These are phyloP conservation scores for Glossosoma conforme DNA, from an alignment of 1,140 invertebrate species.

Conservation along the genomic window DNA sequence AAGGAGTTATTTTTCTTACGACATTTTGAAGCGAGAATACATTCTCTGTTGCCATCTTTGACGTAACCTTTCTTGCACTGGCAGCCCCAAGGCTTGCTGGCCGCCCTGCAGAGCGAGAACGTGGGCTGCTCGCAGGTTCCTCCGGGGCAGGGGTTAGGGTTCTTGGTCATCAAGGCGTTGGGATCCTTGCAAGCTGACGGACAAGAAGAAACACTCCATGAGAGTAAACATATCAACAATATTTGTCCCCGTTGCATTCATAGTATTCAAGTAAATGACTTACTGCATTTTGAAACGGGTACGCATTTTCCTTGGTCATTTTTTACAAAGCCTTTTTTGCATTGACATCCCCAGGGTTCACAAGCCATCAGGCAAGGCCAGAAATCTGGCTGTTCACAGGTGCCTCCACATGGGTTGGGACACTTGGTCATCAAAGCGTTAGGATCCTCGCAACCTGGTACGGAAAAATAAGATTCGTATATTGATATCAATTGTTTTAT, in stretches of 20 bases:
- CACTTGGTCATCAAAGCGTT: conserved; percentile 15
- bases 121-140: conserved; percentile 16
- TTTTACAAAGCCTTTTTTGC: conserved; percentile 22
- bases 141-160: conserved; percentile 22
- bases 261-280: no score
- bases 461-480: not conserved
- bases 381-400: conserved; percentile 15
- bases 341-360: conserved; percentile 14
- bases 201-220: no score
- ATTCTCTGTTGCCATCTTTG: conserved; percentile 1
- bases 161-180: conserved; percentile 14
- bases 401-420: conserved; percentile 23
- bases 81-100: conserved; percentile 3
- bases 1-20: no score
- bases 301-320: not conserved
- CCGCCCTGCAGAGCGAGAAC: conserved; percentile 6
- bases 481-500: no score
- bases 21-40: not conserved
- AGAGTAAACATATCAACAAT: no score
- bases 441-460: conserved; percentile 15
- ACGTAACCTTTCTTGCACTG: conserved; percentile 23
- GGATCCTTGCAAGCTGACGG: conserved; percentile 21
- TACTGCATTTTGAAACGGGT: not conserved
- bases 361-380: conserved; percentile 1
- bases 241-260: no score